Evolutionary conservation across 1,140 invertebrate genomes (phyloP).

Genomic region (Myzus persicae): DNA sequence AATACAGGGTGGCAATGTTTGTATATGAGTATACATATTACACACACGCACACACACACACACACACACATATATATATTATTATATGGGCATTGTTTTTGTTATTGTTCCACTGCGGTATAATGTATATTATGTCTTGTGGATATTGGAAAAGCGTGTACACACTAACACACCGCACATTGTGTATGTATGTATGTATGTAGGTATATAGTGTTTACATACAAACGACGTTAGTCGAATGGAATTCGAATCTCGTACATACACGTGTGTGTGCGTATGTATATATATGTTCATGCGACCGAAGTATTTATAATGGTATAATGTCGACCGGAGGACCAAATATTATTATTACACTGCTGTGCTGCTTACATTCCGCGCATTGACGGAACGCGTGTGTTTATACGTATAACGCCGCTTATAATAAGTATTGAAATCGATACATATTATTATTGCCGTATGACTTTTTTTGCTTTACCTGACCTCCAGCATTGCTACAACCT

Average conservation of each 20-base stretch:
- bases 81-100: not conserved
- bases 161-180: not conserved
- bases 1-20: too few relatives aligned
- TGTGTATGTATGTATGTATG: not conserved
- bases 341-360: slow-evolving; percentile 15
- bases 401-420: not conserved
- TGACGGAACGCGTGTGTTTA: not conserved
- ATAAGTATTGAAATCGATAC: not conserved
- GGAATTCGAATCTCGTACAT: not conserved
- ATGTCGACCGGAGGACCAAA: not conserved
- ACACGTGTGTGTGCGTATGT: too few relatives aligned
- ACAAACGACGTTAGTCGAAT: not conserved
- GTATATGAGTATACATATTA: too few relatives aligned
- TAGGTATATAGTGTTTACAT: not conserved
- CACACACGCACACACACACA: too few relatives aligned
- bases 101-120: not conserved
- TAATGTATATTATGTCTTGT: not conserved
- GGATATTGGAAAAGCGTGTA: not conserved
- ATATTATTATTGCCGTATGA: slow-evolving; percentile 1
- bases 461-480: not conserved
- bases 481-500: not conserved
- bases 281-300: not conserved
- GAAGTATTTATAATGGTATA: slow-evolving; percentile 18
- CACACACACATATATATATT: too few relatives aligned
- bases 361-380: not conserved